Evolutionary conservation across 2,888 invertebrate species (phyloP), one percentile per base, ranked within the genome.

Genomic region (Athalia circularis): DNA sequence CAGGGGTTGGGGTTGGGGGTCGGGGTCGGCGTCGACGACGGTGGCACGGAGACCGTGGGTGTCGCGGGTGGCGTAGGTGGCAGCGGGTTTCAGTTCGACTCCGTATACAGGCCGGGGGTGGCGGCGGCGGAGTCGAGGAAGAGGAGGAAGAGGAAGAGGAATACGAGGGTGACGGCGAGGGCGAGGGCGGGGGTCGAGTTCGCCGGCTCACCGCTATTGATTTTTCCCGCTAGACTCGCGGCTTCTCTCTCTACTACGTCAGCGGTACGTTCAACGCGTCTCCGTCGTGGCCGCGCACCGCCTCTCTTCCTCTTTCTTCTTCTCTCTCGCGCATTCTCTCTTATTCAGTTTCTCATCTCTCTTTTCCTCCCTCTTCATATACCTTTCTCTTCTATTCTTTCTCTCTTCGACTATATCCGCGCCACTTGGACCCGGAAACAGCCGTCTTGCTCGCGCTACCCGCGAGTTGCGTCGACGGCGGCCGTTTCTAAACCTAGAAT

Each of bases 161-260:
- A 67, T 79, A 67, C 65, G 78, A 54, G 80, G 65, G 77, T 78
- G 80, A 79, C 65, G 79, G 74, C 70, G 79, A 57, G 81, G 65
- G 79, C 61, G 65, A 47, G 57, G 84, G 85, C 84, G 84, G 84
- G 87, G 88, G 87, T 87, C 88, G 87, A 88, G 88, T 89, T 89
- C 87, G 88, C 87, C 88, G 88, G 89, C 88, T 89, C 88, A 87
- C 88, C 86, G 88, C 88, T 90, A 90, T 90, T 90, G 90, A 90
- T 90, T 90, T 90, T 90, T 90, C 89, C 88, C 87, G 88, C 88
- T 88, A 90, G 88, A 89, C 90, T 90, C 88, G 85, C 85, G 85
- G 85, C 85, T 85, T 88, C 88, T 85, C 86, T 88, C 88, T 85
- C 85, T 85, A 86, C 88, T 84, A 80, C 84, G 80, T 85, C 62